Percentiles rank a stretch among this genome's conserved stretches.
phyloP scores from a whole-genome alignment of 2,888 invertebrate species.

The Chironomus tentans region DNA sequence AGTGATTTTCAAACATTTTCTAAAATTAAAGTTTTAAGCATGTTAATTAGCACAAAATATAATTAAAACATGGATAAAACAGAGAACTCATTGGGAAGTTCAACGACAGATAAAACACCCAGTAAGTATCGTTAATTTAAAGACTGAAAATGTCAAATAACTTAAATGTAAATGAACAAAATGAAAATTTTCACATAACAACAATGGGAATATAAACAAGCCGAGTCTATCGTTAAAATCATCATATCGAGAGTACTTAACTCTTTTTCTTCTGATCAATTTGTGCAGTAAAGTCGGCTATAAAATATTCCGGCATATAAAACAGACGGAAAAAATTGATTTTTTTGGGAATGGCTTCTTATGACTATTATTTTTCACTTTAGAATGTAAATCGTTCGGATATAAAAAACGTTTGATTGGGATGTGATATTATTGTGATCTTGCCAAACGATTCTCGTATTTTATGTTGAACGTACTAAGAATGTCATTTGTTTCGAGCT shows the following conservation, averaged over 20 bases:
- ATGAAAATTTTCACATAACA: neutral
- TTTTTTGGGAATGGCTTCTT: neutral
- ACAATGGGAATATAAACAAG: neutral
- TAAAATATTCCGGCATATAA: neutral
- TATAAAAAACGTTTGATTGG: too few relatives aligned
- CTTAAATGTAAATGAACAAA: neutral
- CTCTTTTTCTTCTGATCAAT: neutral
- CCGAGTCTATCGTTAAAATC: neutral
- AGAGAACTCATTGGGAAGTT: neutral
- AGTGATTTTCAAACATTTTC: too few relatives aligned
- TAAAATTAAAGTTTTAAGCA: too few relatives aligned
- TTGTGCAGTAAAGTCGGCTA: neutral
- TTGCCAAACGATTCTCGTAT: neutral
- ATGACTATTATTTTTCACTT: too few relatives aligned
- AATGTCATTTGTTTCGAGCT: neutral
- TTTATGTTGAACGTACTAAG: neutral
- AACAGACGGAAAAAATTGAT: too few relatives aligned
- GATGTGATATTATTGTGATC: neutral
- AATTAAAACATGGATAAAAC: constrained; percentile 1
- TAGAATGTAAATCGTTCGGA: too few relatives aligned
- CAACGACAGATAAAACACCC: neutral
- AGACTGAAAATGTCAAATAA: neutral
- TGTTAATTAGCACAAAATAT: neutral
- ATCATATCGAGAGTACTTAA: neutral
- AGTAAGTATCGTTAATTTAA: neutral